phyloP scores from a whole-genome alignment of 2,797 vertebrate genomes.

The Spinus pinus region DNA sequence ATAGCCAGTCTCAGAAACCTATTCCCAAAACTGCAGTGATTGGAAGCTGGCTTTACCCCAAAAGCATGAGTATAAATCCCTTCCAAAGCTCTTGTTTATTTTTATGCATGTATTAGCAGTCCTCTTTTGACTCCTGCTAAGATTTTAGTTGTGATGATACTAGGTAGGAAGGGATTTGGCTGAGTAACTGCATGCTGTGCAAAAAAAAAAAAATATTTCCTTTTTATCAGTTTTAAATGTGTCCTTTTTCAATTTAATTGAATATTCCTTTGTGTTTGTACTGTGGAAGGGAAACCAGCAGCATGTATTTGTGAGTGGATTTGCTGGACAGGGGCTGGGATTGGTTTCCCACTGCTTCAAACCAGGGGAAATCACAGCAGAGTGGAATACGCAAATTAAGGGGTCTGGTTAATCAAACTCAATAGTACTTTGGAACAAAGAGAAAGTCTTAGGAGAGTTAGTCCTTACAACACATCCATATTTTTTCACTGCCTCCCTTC shows the following conservation, averaged over 20 bases:
- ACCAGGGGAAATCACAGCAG: background rate
- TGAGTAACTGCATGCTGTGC: background rate
- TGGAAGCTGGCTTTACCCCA: background rate
- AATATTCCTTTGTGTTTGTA: background rate
- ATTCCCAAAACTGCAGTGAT: background rate
- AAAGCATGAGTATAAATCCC: background rate
- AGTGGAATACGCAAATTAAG: background rate
- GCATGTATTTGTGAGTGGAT: background rate
- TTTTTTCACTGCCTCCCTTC: background rate
- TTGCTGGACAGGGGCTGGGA: background rate
- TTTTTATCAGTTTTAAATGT: background rate
- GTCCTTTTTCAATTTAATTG: background rate
- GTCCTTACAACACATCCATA: background rate
- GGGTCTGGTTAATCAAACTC: background rate
- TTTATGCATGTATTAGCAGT: background rate
- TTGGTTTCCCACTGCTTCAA: background rate
- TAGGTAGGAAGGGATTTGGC: background rate
- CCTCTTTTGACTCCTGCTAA: background rate
- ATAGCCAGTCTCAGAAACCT: background rate
- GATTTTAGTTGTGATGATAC: background rate
- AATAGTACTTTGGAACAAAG: background rate
- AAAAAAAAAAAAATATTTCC: background rate
- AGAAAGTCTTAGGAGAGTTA: background rate
- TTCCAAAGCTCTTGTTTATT: constrained; percentile 2
- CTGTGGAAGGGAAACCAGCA: background rate